A percentile compares a stretch with the other conserved stretches of the same genome.
phyloP scores from a whole-genome alignment of 1,140 invertebrate species.

The Marisa cornuarietis region DNA sequence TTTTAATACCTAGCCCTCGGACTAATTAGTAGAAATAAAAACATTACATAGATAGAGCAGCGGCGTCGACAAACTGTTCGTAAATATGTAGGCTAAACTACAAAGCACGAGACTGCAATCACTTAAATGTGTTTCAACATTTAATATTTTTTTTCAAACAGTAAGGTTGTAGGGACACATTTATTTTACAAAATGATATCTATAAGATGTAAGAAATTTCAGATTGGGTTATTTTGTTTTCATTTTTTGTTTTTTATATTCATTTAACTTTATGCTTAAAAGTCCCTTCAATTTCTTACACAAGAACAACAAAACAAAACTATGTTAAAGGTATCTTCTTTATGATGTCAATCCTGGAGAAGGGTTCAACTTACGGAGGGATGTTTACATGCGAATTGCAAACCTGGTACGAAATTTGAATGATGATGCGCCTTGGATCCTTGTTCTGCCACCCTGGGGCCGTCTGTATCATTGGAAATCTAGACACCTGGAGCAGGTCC shows the following conservation, averaged over 20 bases:
- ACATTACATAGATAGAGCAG: not conserved
- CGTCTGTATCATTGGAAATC: constrained; percentile 90
- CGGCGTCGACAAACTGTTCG: no score
- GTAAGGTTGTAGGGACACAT: not conserved
- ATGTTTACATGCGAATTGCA: constrained; percentile 94
- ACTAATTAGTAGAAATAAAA: no score
- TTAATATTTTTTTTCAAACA: no score
- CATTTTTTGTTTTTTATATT: no score
- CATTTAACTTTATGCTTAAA: no score
- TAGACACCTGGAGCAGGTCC: constrained; percentile 67
- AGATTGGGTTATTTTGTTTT: no score
- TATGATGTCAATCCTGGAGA: constrained; percentile 95
- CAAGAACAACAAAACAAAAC: no score
- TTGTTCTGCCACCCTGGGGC: constrained; percentile 88
- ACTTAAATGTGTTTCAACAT: no score
- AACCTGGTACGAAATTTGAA: constrained; percentile 77
- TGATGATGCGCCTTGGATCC: constrained; percentile 68
- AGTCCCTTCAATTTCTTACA: no score
- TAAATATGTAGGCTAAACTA: no score
- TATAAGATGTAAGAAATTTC: no score
- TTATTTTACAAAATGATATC: not conserved
- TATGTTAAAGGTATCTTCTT: constrained; percentile 70
- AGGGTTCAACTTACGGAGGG: constrained; percentile 95
- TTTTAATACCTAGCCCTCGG: no score
- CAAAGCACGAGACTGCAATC: not conserved